These are phyloP conservation scores for Oxytorus armatus DNA, from an alignment of 2,888 invertebrate genomes.

Conservation along the genomic window DNA sequence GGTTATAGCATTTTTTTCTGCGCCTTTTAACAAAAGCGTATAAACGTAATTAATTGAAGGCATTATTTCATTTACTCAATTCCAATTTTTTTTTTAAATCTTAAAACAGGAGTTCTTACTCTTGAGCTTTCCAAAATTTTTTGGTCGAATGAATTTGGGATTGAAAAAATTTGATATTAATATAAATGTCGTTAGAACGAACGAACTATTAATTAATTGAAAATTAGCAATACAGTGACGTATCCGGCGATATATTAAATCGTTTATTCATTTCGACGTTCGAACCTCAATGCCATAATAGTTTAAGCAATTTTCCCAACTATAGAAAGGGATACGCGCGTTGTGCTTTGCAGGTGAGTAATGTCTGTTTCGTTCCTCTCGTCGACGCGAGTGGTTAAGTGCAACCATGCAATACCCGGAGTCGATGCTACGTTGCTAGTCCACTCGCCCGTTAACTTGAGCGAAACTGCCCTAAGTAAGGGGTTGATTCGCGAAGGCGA, in stretches of 20 bases:
- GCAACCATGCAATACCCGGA: slow-evolving; percentile 40
- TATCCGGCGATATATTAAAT: too few species aligned
- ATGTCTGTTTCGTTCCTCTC: slow-evolving; percentile 24
- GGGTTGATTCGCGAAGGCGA: slow-evolving; percentile 66
- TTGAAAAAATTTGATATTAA: too few species aligned
- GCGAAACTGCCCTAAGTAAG: slow-evolving; percentile 73
- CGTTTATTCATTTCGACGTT: slow-evolving; percentile 17
- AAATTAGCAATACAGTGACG: too few species aligned
- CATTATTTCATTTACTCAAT: too few species aligned
- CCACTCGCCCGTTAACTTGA: slow-evolving; percentile 76
- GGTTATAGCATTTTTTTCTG: too few species aligned
- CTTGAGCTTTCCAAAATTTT: too few species aligned
- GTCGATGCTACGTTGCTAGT: slow-evolving; percentile 70
- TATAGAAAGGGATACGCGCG: neutral
- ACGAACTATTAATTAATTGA: neutral
- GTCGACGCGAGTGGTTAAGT: slow-evolving; percentile 45
- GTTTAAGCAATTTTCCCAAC: neutral
- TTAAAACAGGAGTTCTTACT: too few species aligned
- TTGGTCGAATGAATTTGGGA: too few species aligned
- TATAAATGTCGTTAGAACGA: neutral
- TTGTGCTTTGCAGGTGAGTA: neutral
- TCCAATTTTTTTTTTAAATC: too few species aligned
- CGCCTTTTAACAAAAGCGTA: too few species aligned
- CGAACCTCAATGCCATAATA: neutral
- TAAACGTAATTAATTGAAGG: too few species aligned